These are phyloP conservation scores for Luehdorfia chinensis DNA, from an alignment of 1,140 invertebrate genomes.

Conservation along the genomic window DNA sequence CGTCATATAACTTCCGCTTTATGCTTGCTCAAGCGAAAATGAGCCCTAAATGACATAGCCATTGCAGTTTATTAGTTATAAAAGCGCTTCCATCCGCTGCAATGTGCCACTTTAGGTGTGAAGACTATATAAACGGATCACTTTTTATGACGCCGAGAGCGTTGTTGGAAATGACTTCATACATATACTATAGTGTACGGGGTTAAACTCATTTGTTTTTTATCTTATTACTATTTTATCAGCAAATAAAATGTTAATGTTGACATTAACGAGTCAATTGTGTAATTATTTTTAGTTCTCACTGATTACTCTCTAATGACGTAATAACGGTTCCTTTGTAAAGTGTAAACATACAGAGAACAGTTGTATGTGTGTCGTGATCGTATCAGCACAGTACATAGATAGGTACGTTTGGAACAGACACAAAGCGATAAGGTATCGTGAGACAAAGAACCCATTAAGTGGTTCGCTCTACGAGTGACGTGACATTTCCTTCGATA, in stretches of 20 bases:
- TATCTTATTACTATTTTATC: conserved; percentile 10
- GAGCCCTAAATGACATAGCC: too few species aligned
- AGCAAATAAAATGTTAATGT: conserved; percentile 10
- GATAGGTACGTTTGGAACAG: conserved; percentile 19
- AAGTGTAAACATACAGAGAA: not conserved
- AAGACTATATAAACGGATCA: too few species aligned
- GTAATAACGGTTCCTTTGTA: conserved; percentile 11
- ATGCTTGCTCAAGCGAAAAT: too few species aligned
- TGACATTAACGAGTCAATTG: conserved; percentile 8
- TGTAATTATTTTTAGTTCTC: conserved; percentile 11
- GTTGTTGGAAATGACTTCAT: not conserved
- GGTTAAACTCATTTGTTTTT: conserved; percentile 15
- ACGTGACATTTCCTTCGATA: conserved; percentile 74
- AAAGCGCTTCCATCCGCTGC: too few species aligned
- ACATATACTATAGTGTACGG: not conserved
- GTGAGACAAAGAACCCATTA: conserved; percentile 74
- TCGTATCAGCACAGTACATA: conserved; percentile 17
- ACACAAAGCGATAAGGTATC: conserved; percentile 56
- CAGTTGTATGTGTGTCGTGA: not conserved
- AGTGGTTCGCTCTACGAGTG: conserved; percentile 49
- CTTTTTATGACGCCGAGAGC: too few species aligned
- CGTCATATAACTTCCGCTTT: too few species aligned
- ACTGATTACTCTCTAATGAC: conserved; percentile 10
- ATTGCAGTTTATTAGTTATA: too few species aligned
- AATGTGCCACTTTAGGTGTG: too few species aligned